phyloP scores from a whole-genome alignment of 2,888 invertebrate species.

The Brachyopa scutellaris region DNA sequence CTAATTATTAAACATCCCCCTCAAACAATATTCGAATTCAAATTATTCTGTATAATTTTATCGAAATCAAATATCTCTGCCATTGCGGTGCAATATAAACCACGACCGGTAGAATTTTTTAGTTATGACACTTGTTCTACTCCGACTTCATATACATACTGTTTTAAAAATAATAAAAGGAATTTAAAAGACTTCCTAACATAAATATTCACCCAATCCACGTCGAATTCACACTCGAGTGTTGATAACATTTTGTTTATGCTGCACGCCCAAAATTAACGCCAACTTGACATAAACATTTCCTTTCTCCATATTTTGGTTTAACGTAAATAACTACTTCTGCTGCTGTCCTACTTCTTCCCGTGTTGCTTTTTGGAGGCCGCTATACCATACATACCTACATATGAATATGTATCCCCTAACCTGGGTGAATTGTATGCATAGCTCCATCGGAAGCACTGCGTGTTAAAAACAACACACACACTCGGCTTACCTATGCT shows the following conservation, averaged over 20 bases:
- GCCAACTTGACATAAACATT: conserved; percentile 69
- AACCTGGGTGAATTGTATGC: conserved; percentile 11
- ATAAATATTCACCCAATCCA: conserved; percentile 56
- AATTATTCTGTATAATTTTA: no score
- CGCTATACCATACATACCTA: neutral
- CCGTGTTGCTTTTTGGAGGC: neutral
- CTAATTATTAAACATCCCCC: no score
- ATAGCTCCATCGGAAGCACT: conserved; percentile 6
- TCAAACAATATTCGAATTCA: no score
- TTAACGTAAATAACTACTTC: conserved; percentile 44
- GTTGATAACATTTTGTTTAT: conserved; percentile 65
- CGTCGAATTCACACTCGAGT: conserved; percentile 29
- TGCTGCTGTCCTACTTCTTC: conserved; percentile 39
- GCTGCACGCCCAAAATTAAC: conserved; percentile 40
- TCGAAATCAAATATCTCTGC: neutral
- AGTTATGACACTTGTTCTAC: conserved; percentile 61
- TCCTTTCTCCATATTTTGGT: conserved; percentile 48
- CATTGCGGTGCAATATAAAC: neutral
- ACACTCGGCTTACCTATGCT: conserved; percentile 7
- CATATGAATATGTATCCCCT: conserved; percentile 32
- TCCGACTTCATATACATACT: conserved; percentile 17
- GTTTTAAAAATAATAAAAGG: conserved; percentile 56
- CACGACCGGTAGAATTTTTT: conserved; percentile 19
- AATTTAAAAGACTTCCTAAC: conserved; percentile 47
- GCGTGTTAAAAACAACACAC: neutral